A percentile compares a stretch with the other conserved stretches of the same genome.
Evolutionary conservation across 2,113 vertebrate species (phyloP).

Genomic region (Rostratula benghalensis): DNA sequence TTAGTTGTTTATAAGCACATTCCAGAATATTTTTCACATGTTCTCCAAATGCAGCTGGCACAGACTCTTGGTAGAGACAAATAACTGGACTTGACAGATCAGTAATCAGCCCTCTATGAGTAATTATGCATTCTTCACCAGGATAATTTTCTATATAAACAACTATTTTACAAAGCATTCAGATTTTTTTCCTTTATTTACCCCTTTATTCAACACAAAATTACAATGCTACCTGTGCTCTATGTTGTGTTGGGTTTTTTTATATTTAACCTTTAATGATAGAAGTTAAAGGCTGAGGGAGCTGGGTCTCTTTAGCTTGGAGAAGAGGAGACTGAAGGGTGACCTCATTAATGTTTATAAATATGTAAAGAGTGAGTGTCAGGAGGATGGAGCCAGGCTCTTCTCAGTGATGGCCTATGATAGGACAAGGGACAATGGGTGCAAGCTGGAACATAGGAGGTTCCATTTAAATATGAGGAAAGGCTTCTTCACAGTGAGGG

Average conservation of each 20-base stretch:
- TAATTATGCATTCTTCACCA: neutral
- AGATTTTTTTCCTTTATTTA: neutral
- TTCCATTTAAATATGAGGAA: too few species aligned
- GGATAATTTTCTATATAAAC: neutral
- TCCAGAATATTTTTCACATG: neutral
- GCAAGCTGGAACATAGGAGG: too few species aligned
- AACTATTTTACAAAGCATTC: neutral
- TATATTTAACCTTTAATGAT: neutral
- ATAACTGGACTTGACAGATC: neutral
- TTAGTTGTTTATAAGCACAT: neutral
- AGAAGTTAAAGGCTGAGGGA: neutral
- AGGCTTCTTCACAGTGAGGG: too few species aligned
- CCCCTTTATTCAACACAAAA: neutral
- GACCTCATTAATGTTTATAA: too few species aligned
- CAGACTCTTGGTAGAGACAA: neutral
- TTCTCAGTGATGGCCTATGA: too few species aligned
- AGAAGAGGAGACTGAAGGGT: too few species aligned
- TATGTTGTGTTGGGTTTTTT: neutral
- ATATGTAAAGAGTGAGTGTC: too few species aligned
- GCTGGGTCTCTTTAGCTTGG: too few species aligned
- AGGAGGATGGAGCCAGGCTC: too few species aligned
- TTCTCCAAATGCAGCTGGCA: neutral
- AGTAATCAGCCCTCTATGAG: neutral
- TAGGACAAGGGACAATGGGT: too few species aligned
- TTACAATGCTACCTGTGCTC: neutral